Percentiles rank a stretch among this genome's conserved stretches.
These are phyloP conservation scores for Trematomus bernacchii DNA, from an alignment of 2,797 vertebrate genomes.

Conservation along the genomic window DNA sequence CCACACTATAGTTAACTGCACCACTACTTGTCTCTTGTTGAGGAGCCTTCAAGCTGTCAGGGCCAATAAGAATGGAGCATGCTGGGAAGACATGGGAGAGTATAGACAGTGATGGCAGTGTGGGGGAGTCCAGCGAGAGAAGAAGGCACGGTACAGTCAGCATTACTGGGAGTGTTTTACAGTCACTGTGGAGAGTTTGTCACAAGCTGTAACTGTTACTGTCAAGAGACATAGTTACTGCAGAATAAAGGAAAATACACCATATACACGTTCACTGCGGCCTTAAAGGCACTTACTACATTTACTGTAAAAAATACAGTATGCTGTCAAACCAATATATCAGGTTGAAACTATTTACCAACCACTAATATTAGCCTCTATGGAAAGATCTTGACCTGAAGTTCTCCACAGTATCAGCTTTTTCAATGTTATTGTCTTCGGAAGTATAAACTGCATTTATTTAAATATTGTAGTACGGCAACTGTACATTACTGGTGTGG, in stretches of 20 bases:
- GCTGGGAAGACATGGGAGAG: conserved; percentile 35
- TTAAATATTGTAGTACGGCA: too few species aligned
- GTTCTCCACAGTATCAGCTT: neutral
- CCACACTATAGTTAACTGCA: conserved; percentile 38
- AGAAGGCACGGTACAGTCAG: conserved; percentile 50
- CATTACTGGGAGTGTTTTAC: conserved; percentile 61
- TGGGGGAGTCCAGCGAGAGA: conserved; percentile 37
- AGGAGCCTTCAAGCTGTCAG: conserved; percentile 56
- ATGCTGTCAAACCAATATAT: neutral
- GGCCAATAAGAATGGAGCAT: conserved; percentile 46
- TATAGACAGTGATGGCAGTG: conserved; percentile 43
- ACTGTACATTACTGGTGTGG: neutral
- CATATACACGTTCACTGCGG: neutral
- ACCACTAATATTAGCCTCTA: neutral
- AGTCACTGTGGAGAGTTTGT: conserved; percentile 61
- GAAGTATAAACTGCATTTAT: neutral
- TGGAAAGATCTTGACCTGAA: neutral
- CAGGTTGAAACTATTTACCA: neutral
- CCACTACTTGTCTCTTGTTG: conserved; percentile 31
- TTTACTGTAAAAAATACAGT: conserved; percentile 8
- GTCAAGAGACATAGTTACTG: conserved; percentile 53
- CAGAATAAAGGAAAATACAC: conserved; percentile 45
- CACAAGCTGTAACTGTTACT: conserved; percentile 56
- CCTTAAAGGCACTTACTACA: conserved; percentile 8
- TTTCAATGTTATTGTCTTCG: neutral